Evolutionary conservation across 2,888 invertebrate species (phyloP), one percentile per base, ranked within the genome.

Genomic region (Herminia tarsipennalis): DNA sequence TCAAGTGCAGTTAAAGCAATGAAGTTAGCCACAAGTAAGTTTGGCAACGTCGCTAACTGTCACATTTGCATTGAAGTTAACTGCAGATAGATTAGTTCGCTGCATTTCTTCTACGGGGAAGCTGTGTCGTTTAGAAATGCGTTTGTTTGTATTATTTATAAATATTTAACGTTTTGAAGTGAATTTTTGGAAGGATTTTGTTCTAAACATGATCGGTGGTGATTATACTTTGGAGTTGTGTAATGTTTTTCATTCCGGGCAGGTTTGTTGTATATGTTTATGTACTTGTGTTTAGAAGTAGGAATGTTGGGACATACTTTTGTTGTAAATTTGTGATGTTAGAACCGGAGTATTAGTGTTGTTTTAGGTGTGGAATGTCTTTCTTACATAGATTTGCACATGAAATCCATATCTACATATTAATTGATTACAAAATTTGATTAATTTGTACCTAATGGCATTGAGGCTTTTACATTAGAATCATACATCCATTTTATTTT

Each of bases 181-280:
- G 18, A 25, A 34, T 60, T 55, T 46, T 52, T 47, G 5, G 33
- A 44, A 43, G 24, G 47, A 58, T 45, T 28, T 45, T 35, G 12
- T 40, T 51, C 13, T 48, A 63, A 93, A 88, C 72, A 96, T 96
- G 96, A 94, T 95, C 59, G 94, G 95, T 38, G 95, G 95, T 76
- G 98, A 97, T 75, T 97, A 97, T 84, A 94, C 96, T 35, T 92
- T 98, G 76, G 98, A 98, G 79, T 92, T 98, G 64, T 95, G 95
- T 71, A 97, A 96, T 84, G 96, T 98, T 44, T 97, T 95, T 74
- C 97, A 98, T 81, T 97, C 96, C 20, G 96, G 97, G 48, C 96
- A 96, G 93, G 96, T 96, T 81, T 91, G 92, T 81, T 16, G 3
- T 8, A 2, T 18, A 6, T 38, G 4, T 28, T 13, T 12, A 28